A percentile compares a stretch with the other conserved stretches of the same genome.
phyloP scores from a whole-genome alignment of 2,888 invertebrate genomes.

The Carcina quercana region DNA sequence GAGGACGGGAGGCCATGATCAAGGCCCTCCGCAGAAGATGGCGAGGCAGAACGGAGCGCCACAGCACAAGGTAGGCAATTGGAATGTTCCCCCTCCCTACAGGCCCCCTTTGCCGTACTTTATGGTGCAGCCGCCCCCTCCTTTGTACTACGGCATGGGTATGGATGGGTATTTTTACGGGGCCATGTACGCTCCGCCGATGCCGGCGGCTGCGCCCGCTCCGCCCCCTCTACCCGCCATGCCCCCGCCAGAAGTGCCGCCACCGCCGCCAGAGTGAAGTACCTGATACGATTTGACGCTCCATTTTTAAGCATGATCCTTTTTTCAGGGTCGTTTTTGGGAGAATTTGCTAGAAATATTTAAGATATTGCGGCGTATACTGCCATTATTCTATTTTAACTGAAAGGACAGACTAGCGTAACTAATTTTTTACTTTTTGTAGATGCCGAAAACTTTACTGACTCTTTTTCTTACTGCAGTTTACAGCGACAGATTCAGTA shows the following conservation, averaged over 20 bases:
- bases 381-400: background rate
- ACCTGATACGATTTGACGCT: background rate
- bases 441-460: too few relatives aligned
- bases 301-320: background rate
- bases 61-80: constrained; percentile 59
- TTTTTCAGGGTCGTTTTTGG: background rate
- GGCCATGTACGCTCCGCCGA: constrained; percentile 49
- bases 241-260: constrained; percentile 63
- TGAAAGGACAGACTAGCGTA: background rate
- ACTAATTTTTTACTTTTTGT: background rate
- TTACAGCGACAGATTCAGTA: too few relatives aligned
- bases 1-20: constrained; percentile 33
- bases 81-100: constrained; percentile 49
- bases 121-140: constrained; percentile 59
- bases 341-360: background rate
- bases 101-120: constrained; percentile 50
- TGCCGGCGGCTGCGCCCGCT: constrained; percentile 63
- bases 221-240: constrained; percentile 18
- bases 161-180: constrained; percentile 41
- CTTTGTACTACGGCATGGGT: constrained; percentile 38
- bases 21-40: constrained; percentile 45
- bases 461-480: too few relatives aligned
- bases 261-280: constrained; percentile 72
- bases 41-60: constrained; percentile 54
- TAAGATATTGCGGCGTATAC: background rate